Evolutionary conservation across 2,113 vertebrate genomes (phyloP).

Genomic region (Zosterops pallidus): DNA sequence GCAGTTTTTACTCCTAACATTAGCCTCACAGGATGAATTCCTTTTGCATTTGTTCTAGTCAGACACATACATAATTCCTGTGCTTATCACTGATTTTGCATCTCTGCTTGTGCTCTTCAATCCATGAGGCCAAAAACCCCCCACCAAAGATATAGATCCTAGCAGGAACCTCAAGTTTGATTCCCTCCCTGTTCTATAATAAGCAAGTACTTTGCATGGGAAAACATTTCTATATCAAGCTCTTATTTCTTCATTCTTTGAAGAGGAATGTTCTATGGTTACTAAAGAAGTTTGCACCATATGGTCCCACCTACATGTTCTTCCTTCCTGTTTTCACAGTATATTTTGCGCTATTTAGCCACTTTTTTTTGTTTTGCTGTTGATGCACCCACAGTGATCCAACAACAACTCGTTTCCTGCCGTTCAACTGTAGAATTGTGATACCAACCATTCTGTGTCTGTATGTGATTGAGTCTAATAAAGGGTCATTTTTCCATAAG

Average conservation of each 20-base stretch:
- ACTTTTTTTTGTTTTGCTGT: constrained; percentile 56
- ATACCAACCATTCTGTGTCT: not conserved
- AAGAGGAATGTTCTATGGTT: not conserved
- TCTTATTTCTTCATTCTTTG: not conserved
- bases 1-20: not conserved
- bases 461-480: not conserved
- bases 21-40: not conserved
- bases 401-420: constrained; percentile 10
- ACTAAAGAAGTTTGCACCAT: constrained; percentile 15
- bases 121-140: not conserved
- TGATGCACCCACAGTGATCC: not conserved
- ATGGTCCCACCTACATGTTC: constrained; percentile 56
- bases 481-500: not conserved
- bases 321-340: constrained; percentile 67
- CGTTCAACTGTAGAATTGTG: not conserved
- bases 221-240: not conserved
- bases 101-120: not conserved
- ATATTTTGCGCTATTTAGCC: constrained; percentile 63
- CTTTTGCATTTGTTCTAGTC: not conserved
- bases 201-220: not conserved
- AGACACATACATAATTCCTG: not conserved
- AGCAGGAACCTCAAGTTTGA: not conserved
- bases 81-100: not conserved
- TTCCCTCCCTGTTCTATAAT: not conserved
- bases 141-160: not conserved